Conservation (phyloP, 2,888 invertebrate genomes). For the Octonoba sinensis region DNA sequence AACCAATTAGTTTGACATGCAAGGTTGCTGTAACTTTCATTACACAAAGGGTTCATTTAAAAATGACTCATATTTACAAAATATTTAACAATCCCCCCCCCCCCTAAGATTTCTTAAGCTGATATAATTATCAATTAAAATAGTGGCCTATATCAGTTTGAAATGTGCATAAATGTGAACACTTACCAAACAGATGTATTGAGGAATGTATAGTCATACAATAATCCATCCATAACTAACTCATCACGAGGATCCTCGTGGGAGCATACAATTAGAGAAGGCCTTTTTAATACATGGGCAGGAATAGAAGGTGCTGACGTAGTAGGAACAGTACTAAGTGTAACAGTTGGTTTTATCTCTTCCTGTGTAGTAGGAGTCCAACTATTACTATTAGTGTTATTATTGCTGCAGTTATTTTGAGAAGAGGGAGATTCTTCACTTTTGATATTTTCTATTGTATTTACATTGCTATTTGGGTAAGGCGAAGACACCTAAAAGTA, state of each 20-base stretch:
- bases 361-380: slow-evolving; percentile 31
- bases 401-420: slow-evolving; percentile 16
- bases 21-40: too few relatives aligned
- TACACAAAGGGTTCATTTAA: too few relatives aligned
- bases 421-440: slow-evolving; percentile 29
- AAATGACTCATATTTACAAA: too few relatives aligned
- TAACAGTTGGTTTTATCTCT: slow-evolving; percentile 34
- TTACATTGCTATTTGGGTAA: slow-evolving; percentile 23
- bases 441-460: slow-evolving; percentile 38
- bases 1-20: too few relatives aligned
- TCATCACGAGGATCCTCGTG: slow-evolving; percentile 84
- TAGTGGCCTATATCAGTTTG: too few relatives aligned
- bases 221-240: slow-evolving; percentile 81
- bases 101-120: too few relatives aligned
- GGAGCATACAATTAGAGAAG: slow-evolving; percentile 82
- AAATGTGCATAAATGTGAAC: slow-evolving; percentile 26
- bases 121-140: too few relatives aligned
- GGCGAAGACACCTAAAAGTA: slow-evolving; percentile 48
- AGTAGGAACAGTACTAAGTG: slow-evolving; percentile 21
- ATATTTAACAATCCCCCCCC: too few relatives aligned
- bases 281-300: slow-evolving; percentile 78
- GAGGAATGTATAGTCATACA: slow-evolving; percentile 89
- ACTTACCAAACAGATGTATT: slow-evolving; percentile 81
- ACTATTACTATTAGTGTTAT: slow-evolving; percentile 13
- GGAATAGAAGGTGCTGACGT: slow-evolving; percentile 33